Percentiles rank a stretch among this genome's conserved stretches.
Conservation (phyloP, 2,888 invertebrate genomes). For the Brachypterus glaber region DNA sequence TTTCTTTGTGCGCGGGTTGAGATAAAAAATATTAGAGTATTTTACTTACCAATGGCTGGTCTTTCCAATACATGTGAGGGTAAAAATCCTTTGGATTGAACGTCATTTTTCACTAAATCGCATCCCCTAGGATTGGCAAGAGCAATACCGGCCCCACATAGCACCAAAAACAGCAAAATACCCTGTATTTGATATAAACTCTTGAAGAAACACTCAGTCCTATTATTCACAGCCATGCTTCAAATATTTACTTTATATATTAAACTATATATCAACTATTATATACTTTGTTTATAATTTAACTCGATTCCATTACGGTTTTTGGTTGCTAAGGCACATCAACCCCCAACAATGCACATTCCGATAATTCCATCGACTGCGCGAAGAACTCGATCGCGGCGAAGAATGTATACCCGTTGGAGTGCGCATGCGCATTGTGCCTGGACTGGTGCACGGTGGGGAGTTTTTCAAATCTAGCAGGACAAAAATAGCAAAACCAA, state of each 20-base stretch:
- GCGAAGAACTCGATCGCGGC: slow-evolving; percentile 12
- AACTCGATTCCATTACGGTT: slow-evolving; percentile 24
- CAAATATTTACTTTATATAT: slow-evolving; percentile 7
- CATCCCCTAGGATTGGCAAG: slow-evolving; percentile 36
- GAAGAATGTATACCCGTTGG: slow-evolving; percentile 8
- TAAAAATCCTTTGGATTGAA: slow-evolving; percentile 46
- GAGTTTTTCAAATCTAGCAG: too few species aligned
- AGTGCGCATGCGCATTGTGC: slow-evolving; percentile 14
- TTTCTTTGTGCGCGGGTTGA: too few species aligned
- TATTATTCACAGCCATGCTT: slow-evolving; percentile 31
- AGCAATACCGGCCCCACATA: slow-evolving; percentile 19
- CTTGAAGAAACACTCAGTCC: slow-evolving; percentile 23
- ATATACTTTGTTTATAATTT: slow-evolving; percentile 8
- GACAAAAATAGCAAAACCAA: too few species aligned
- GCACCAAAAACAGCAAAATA: slow-evolving; percentile 28
- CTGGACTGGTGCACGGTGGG: background rate
- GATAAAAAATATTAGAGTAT: too few species aligned
- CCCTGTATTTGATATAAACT: slow-evolving; percentile 27
- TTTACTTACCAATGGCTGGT: slow-evolving; percentile 45
- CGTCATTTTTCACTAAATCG: slow-evolving; percentile 44
- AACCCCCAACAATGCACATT: slow-evolving; percentile 26
- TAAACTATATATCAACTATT: background rate
- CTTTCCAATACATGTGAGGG: slow-evolving; percentile 43
- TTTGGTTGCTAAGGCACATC: slow-evolving; percentile 30
- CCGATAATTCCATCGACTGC: slow-evolving; percentile 22